A percentile compares a stretch with the other conserved stretches of the same genome.
Conservation (phyloP, 2,888 invertebrate species). For the Eretmocerus hayati region DNA sequence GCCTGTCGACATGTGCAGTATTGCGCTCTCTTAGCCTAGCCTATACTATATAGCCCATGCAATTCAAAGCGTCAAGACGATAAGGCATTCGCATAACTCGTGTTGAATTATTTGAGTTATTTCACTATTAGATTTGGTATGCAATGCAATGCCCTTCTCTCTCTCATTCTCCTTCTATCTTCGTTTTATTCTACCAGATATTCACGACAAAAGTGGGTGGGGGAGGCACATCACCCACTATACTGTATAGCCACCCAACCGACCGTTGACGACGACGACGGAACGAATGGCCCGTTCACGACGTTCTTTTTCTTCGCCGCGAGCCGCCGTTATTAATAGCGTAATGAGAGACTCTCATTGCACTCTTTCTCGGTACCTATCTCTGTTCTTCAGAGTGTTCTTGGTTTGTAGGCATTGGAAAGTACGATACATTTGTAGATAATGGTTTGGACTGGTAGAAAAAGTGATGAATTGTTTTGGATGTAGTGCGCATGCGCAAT, state of each 20-base stretch:
- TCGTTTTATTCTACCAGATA: background rate
- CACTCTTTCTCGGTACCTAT: background rate
- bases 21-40: background rate
- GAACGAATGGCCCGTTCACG: background rate
- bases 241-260: too few species aligned
- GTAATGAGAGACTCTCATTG: slow-evolving; percentile 23
- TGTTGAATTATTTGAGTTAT: slow-evolving; percentile 44
- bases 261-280: background rate
- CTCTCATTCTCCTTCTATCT: background rate
- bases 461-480: too few species aligned
- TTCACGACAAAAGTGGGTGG: background rate
- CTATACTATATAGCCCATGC: slow-evolving; percentile 21
- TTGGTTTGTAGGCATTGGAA: too few species aligned
- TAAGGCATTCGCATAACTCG: slow-evolving; percentile 42
- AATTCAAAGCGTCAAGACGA: slow-evolving; percentile 41
- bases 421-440: too few species aligned
- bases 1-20: slow-evolving; percentile 9
- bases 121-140: slow-evolving; percentile 44
- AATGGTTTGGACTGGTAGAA: too few species aligned
- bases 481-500: too few species aligned
- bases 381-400: background rate
- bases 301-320: slow-evolving; percentile 21
- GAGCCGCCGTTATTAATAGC: slow-evolving; percentile 30
- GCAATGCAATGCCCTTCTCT: slow-evolving; percentile 17
- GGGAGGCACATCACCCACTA: background rate